Percentiles rank a stretch among this genome's conserved stretches.
Evolutionary conservation across 2,797 vertebrate species (phyloP).

Genomic region (Lithobates sylvaticus): DNA sequence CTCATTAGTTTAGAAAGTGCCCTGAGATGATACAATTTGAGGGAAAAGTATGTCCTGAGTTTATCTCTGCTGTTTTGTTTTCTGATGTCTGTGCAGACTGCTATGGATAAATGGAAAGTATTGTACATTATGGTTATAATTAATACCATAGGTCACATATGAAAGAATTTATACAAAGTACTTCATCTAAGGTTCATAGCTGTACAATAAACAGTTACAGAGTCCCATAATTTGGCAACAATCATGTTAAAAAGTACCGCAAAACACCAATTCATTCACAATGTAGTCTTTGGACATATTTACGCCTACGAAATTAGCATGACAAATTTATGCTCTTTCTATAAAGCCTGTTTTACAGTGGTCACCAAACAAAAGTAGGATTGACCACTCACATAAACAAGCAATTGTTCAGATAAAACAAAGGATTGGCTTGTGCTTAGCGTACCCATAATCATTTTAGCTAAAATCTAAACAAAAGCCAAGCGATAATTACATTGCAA

Average conservation of each 20-base stretch:
- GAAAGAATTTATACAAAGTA: background rate
- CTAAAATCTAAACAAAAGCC: constrained; percentile 65
- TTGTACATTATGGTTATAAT: background rate
- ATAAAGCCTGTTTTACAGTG: constrained; percentile 21
- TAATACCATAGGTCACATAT: background rate
- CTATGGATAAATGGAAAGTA: background rate
- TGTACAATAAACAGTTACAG: background rate
- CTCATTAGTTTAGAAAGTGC: constrained; percentile 21
- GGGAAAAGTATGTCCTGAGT: constrained; percentile 49
- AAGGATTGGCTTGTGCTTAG: constrained; percentile 57
- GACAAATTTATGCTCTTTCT: constrained; percentile 4
- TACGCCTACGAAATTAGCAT: background rate
- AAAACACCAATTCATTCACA: constrained; percentile 4
- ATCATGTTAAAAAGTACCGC: background rate
- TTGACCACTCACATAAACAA: constrained; percentile 27
- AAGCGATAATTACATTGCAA: constrained; percentile 68
- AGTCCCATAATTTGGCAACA: constrained; percentile 9
- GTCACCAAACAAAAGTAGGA: constrained; percentile 1
- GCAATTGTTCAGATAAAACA: constrained; percentile 53
- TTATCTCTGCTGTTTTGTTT: background rate
- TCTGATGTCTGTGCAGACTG: background rate
- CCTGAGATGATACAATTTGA: constrained; percentile 51
- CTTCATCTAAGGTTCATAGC: background rate
- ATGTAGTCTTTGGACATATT: background rate
- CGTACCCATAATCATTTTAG: constrained; percentile 67